Evolutionary conservation across 2,113 vertebrate species (phyloP).

Genomic region (Ifrita kowaldi): DNA sequence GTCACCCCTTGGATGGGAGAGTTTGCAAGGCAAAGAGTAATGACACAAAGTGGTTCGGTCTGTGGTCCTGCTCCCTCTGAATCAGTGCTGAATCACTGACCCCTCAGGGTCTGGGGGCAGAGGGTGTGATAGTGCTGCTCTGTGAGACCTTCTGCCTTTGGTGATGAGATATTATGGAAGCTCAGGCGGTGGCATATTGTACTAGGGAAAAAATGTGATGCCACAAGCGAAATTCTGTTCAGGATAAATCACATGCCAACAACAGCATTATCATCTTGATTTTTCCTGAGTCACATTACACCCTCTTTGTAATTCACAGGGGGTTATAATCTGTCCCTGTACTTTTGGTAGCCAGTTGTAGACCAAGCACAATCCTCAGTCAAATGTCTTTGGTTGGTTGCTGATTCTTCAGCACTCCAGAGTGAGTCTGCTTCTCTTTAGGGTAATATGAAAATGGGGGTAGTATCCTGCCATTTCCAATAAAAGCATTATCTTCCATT

Average conservation of each 20-base stretch:
- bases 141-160: neutral
- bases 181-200: neutral
- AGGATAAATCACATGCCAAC: neutral
- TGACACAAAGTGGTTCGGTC: neutral
- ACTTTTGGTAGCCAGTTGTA: neutral
- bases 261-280: neutral
- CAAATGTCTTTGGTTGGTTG: neutral
- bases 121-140: neutral
- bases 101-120: neutral
- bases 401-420: neutral
- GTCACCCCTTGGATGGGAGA: neutral
- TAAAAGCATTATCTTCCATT: neutral
- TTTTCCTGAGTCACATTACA: neutral
- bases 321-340: neutral
- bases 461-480: neutral
- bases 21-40: neutral
- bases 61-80: neutral
- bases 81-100: neutral
- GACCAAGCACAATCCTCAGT: neutral
- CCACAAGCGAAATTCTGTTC: neutral
- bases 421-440: neutral
- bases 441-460: neutral
- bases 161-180: neutral
- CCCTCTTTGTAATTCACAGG: neutral
- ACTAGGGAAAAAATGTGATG: neutral